phyloP scores from a whole-genome alignment of 2,888 invertebrate species.

The Seira sanloemensis region DNA sequence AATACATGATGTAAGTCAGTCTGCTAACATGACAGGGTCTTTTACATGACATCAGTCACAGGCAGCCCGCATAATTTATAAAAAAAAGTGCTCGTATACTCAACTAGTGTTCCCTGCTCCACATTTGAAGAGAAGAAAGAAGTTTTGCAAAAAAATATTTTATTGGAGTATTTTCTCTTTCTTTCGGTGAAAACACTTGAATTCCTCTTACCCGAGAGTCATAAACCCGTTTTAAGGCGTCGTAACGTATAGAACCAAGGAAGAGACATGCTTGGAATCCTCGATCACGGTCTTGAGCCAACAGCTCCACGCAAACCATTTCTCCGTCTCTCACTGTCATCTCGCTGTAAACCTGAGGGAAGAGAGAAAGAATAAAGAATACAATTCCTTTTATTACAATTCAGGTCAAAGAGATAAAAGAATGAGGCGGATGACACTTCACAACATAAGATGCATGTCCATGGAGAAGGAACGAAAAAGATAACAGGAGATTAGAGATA shows the following conservation, averaged over 20 bases:
- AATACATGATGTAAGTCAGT: background rate
- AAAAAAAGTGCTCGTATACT: background rate
- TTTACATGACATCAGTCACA: background rate
- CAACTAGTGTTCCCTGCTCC: background rate
- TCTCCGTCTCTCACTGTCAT: conserved; percentile 98
- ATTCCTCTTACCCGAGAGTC: conserved; percentile 88
- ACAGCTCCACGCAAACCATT: conserved; percentile 98
- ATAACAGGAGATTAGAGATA: background rate
- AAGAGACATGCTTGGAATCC: conserved; percentile 95
- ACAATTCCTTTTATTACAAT: background rate
- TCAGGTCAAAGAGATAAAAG: background rate
- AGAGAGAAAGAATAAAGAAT: conserved; percentile 11
- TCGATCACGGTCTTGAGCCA: conserved; percentile 92
- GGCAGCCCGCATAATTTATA: background rate
- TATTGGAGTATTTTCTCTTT: background rate
- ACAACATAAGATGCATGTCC: background rate
- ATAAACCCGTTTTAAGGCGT: conserved; percentile 97
- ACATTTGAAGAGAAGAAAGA: background rate
- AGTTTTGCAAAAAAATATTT: no score
- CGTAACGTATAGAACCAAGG: conserved; percentile 97
- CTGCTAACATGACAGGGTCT: background rate
- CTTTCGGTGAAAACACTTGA: background rate
- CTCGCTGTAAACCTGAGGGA: conserved; percentile 89
- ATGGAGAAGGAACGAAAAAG: background rate
- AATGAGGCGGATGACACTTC: background rate